Base-by-base conservation (phyloP, 2,888 invertebrate genomes). In the Erebia aethiops region DNA sequence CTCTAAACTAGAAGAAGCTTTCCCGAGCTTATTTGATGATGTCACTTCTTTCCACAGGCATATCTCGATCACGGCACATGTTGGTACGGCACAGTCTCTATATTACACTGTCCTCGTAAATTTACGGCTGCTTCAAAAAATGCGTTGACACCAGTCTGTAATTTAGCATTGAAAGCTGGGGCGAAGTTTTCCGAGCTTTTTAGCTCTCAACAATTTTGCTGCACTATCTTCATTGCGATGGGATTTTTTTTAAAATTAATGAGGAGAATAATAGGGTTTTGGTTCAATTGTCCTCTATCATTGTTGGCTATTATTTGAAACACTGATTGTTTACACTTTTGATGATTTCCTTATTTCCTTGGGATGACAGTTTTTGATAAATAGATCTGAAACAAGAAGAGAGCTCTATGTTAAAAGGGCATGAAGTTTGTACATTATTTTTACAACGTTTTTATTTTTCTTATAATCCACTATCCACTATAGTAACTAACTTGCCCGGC, bases 71-170 rank as follows among this genome's bases (percentile, higher is more conserved):
- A 81, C 96, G 95, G 94, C 96, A 96, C 96, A 96, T 95, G 87
- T 84, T 92, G 87, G 82, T 86, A 82, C 83, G 86, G 83, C 92
- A 73, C 52, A 64, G 65, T 67, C 65, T 76, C 70, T 56, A 49
- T 56, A 54, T 54, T 54, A 54, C 18, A 18, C 54, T 1, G 54
- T 54, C 54, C 9, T 18, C 18, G 54, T 16, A 75, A 75, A 95
- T 95, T 96, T 97, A 98, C 95, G 98, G 98, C 93, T 98, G 98
- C 94, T 98, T 98, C 92, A 98, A 94, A 92, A 98, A 98, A 93
- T 98, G 98, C 88, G 97, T 98, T 89, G 98, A 97, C 80, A 98
- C 97, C 87, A 98, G 95, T 94, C 97, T 96, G 96, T 98, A 96
- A 94, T 97, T 97, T 95, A 98, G 97, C 98, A 98, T 98, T 92